phyloP scores from a whole-genome alignment of 2,888 invertebrate species.

The Cyclophora punctaria region DNA sequence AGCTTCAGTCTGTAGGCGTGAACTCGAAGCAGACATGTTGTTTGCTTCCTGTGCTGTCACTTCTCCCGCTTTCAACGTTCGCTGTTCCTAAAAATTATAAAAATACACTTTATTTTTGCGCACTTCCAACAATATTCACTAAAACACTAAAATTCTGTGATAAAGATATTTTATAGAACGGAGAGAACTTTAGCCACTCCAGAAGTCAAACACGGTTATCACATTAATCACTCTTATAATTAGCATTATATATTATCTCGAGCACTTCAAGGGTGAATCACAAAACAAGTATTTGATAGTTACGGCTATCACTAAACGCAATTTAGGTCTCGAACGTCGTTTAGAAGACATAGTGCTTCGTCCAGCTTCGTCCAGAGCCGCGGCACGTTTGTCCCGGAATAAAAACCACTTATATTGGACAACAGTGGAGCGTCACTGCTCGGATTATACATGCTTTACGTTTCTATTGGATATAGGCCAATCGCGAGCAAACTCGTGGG shows the following conservation, averaged over 20 bases:
- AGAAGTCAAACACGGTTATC: conserved; percentile 41
- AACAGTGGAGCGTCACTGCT: conserved; percentile 56
- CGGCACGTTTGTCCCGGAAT: conserved; percentile 44
- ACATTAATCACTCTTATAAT: conserved; percentile 36
- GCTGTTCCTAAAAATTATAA: conserved; percentile 80
- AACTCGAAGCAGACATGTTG: conserved; percentile 87
- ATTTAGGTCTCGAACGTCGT: conserved; percentile 62
- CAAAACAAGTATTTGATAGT: conserved; percentile 59
- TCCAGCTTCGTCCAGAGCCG: conserved; percentile 37
- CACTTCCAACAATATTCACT: conserved; percentile 1
- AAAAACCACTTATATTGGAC: conserved; percentile 58
- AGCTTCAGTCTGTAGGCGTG: conserved; percentile 89
- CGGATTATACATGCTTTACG: conserved; percentile 52
- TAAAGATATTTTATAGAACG: background rate
- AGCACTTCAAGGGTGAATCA: conserved; percentile 44
- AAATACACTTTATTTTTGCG: conserved; percentile 5
- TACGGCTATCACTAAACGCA: conserved; percentile 63
- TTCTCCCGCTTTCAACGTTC: conserved; percentile 88
- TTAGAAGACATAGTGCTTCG: conserved; percentile 56
- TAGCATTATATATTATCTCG: conserved; percentile 21
- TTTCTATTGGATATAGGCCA: conserved; percentile 71
- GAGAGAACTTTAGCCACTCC: conserved; percentile 6
- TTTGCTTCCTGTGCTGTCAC: conserved; percentile 89
- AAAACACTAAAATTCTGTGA: too few relatives aligned
- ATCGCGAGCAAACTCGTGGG: conserved; percentile 55